Conservation (phyloP, 2,888 invertebrate species). For the Clostera curtula region DNA sequence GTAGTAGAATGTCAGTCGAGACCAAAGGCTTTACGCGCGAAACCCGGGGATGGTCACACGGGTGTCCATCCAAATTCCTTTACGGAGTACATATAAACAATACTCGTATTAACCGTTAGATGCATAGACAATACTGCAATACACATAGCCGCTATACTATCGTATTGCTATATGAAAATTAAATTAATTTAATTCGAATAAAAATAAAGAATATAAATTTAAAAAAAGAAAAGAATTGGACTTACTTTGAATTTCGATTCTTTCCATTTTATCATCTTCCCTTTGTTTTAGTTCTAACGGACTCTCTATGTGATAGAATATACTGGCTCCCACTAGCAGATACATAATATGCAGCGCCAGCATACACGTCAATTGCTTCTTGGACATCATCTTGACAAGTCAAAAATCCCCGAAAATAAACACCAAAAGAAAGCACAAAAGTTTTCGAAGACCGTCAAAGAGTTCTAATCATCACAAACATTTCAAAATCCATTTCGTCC, state of each 20-base stretch:
- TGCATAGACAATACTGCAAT: too few relatives aligned
- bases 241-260: slow-evolving; percentile 83
- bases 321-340: slow-evolving; percentile 87
- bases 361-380: slow-evolving; percentile 85
- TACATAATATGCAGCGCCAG: slow-evolving; percentile 84
- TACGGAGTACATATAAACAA: too few relatives aligned
- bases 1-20: too few relatives aligned
- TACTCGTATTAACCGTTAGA: too few relatives aligned
- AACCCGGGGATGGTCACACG: too few relatives aligned
- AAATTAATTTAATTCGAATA: too few relatives aligned
- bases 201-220: too few relatives aligned
- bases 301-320: slow-evolving; percentile 89
- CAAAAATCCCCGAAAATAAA: slow-evolving; percentile 20
- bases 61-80: too few relatives aligned
- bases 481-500: slow-evolving; percentile 46
- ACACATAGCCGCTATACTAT: too few relatives aligned
- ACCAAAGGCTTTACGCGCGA: too few relatives aligned
- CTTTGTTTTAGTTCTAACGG: slow-evolving; percentile 79
- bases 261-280: slow-evolving; percentile 74
- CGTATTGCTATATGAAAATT: too few relatives aligned
- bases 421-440: slow-evolving; percentile 26
- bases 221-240: slow-evolving; percentile 17
- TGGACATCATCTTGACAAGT: slow-evolving; percentile 81
- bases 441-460: slow-evolving; percentile 17
- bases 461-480: slow-evolving; percentile 32